These are phyloP conservation scores for Spinibarbus caldwelli DNA, from an alignment of 2,797 vertebrate species.

Conservation along the genomic window DNA sequence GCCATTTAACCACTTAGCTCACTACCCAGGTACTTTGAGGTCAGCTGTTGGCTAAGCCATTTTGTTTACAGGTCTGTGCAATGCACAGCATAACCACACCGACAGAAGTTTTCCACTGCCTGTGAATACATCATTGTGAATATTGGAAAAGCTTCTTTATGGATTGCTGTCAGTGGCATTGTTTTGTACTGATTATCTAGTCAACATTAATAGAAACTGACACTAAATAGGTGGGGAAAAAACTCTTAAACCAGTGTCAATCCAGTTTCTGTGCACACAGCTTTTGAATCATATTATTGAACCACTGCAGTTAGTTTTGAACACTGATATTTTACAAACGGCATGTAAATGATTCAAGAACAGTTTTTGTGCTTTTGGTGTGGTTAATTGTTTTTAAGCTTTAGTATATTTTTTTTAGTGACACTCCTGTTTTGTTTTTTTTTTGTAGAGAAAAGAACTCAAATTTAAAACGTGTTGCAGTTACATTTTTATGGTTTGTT, in stretches of 20 bases:
- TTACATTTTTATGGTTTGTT: constrained; percentile 6
- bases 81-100: constrained; percentile 2
- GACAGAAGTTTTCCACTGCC: constrained; percentile 13
- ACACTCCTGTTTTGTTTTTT: neutral
- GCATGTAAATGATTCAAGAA: neutral
- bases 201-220: neutral
- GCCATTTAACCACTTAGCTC: constrained; percentile 38
- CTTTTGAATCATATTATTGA: neutral
- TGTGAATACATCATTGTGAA: neutral
- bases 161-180: neutral
- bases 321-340: neutral
- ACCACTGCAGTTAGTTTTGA: neutral
- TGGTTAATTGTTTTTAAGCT: neutral
- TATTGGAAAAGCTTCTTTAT: neutral
- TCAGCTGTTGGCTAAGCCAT: constrained; percentile 40
- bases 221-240: neutral
- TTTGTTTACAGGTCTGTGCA: constrained; percentile 25
- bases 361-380: neutral
- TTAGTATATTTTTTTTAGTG: neutral
- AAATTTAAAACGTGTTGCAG: neutral
- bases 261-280: neutral
- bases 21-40: constrained; percentile 32
- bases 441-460: too few species aligned
- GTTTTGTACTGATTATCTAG: constrained; percentile 5
- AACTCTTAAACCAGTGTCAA: neutral